A percentile compares a stretch with the other conserved stretches of the same genome.
Conservation (phyloP, 2,797 vertebrate species). For the Platyrinchus mystaceus region DNA sequence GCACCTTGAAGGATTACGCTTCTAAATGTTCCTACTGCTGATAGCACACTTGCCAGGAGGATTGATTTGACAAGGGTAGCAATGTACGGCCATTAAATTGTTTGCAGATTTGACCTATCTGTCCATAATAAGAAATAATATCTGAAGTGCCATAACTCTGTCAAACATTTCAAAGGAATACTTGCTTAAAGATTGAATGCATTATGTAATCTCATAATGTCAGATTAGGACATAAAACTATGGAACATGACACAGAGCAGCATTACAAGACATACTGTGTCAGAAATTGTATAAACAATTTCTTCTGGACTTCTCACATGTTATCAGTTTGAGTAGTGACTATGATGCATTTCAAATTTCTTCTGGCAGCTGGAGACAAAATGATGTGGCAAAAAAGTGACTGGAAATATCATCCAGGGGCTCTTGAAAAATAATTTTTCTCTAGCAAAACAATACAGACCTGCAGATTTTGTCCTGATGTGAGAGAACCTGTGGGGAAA, state of each 20-base stretch:
- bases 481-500: not conserved
- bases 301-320: constrained; percentile 56
- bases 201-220: constrained; percentile 65
- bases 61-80: constrained; percentile 59
- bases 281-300: constrained; percentile 64
- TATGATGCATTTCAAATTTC: constrained; percentile 55
- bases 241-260: constrained; percentile 54
- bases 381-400: constrained; percentile 33
- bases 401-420: constrained; percentile 34
- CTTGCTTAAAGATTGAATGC: constrained; percentile 61
- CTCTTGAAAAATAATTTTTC: not conserved
- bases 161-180: constrained; percentile 68
- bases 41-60: constrained; percentile 35
- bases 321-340: constrained; percentile 59
- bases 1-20: constrained; percentile 53
- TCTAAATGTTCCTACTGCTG: constrained; percentile 34
- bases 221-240: constrained; percentile 64
- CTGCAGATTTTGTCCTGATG: not conserved
- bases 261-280: constrained; percentile 46
- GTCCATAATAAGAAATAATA: constrained; percentile 63
- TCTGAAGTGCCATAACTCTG: constrained; percentile 62
- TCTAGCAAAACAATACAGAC: not conserved
- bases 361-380: constrained; percentile 61
- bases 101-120: constrained; percentile 73
- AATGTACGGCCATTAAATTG: constrained; percentile 64